These are phyloP conservation scores for Apogon talboti DNA, from an alignment of 2,797 vertebrate genomes.

Conservation along the genomic window DNA sequence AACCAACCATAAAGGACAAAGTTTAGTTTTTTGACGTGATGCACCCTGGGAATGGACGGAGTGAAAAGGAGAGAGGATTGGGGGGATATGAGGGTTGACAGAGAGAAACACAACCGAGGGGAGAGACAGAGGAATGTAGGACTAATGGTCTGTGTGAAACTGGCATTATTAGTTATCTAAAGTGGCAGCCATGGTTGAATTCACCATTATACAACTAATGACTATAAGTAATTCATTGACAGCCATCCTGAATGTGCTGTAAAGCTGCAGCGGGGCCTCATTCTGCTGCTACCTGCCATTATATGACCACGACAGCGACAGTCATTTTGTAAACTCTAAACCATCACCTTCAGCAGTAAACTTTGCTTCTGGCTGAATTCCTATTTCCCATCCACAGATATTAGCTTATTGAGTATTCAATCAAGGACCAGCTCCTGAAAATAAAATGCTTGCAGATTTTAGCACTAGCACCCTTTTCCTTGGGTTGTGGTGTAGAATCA, in stretches of 20 bases:
- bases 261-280: conserved; percentile 11
- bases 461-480: neutral
- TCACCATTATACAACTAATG: conserved; percentile 40
- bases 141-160: conserved; percentile 47
- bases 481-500: neutral
- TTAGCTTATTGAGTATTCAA: conserved; percentile 45
- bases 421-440: conserved; percentile 33
- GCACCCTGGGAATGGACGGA: conserved; percentile 43
- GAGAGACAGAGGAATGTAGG: conserved; percentile 4
- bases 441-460: conserved; percentile 20
- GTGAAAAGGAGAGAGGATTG: conserved; percentile 8
- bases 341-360: conserved; percentile 11
- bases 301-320: neutral
- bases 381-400: conserved; percentile 37
- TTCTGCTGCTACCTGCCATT: conserved; percentile 16
- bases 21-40: conserved; percentile 51
- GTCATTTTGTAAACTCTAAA: neutral
- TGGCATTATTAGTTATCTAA: conserved; percentile 57
- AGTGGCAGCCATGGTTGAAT: conserved; percentile 43
- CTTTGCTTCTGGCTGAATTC: conserved; percentile 30
- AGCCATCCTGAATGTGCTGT: conserved; percentile 22
- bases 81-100: conserved; percentile 12
- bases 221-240: conserved; percentile 34
- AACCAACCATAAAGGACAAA: conserved; percentile 68
- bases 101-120: conserved; percentile 16